Conservation (phyloP, 2,113 vertebrate genomes). For the Apodemus speciosus region DNA sequence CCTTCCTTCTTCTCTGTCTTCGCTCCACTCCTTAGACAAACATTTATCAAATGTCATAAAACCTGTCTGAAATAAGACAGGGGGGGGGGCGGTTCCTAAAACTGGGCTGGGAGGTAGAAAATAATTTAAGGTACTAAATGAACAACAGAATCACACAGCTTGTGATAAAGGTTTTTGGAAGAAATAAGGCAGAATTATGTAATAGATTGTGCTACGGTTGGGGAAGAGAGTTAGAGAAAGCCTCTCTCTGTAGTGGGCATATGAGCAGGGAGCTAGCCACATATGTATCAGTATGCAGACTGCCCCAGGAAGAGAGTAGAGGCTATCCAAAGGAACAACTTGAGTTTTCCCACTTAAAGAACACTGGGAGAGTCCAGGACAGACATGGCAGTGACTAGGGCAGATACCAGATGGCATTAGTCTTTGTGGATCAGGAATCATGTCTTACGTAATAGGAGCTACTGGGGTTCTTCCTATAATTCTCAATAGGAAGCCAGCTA, state of each 20-base stretch:
- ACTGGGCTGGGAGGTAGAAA: not conserved
- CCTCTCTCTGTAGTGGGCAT: not conserved
- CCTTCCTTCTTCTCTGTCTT: not conserved
- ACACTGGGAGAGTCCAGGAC: fast-evolving
- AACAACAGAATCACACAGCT: not conserved
- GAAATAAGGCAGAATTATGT: not conserved
- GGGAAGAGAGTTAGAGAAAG: not conserved
- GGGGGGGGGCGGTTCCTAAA: not conserved
- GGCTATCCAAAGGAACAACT: not conserved
- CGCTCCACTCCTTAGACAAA: not conserved
- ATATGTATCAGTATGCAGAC: fast-evolving
- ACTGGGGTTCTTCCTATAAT: too few relatives aligned
- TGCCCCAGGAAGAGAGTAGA: not conserved
- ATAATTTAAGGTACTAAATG: not conserved
- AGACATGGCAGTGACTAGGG: not conserved
- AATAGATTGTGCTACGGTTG: too few relatives aligned
- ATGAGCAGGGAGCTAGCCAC: fast-evolving
- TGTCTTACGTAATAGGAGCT: not conserved
- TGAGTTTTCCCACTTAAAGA: not conserved
- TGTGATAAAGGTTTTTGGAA: not conserved
- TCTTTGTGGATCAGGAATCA: not conserved
- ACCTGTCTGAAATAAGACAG: not conserved
- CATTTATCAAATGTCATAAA: not conserved
- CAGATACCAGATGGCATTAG: not conserved
- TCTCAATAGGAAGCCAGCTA: not conserved